Evolutionary conservation across 2,888 invertebrate genomes (phyloP).

Genomic region (Ernsta delagoae): DNA sequence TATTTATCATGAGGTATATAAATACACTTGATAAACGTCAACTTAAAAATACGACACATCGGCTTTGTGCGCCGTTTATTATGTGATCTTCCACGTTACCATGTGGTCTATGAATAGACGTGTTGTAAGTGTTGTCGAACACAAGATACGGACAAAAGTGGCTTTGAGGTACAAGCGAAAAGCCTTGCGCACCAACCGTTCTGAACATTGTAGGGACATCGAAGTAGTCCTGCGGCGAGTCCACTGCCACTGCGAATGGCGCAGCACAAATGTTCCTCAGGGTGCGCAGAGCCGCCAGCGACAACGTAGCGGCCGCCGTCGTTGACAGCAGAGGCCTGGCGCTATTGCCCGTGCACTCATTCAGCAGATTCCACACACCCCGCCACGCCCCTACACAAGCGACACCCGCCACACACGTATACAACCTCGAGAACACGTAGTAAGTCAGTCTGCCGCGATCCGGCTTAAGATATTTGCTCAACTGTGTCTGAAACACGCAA

Average conservation of each 20-base stretch:
- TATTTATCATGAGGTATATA: too few relatives aligned
- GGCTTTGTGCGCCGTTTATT: too few relatives aligned
- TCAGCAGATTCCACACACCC: constrained; percentile 92
- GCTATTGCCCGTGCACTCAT: constrained; percentile 87
- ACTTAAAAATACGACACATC: too few relatives aligned
- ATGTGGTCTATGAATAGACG: too few relatives aligned
- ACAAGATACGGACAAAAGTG: too few relatives aligned
- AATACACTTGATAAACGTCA: too few relatives aligned
- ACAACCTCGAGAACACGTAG: constrained; percentile 89
- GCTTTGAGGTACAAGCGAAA: too few relatives aligned
- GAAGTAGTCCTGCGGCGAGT: constrained; percentile 91
- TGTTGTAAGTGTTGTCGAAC: too few relatives aligned
- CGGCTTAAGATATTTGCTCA: constrained; percentile 85
- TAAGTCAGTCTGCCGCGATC: constrained; percentile 88
- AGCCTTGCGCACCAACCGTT: constrained; percentile 86
- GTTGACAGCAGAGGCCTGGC: constrained; percentile 86
- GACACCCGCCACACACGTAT: constrained; percentile 90
- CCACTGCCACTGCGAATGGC: constrained; percentile 91
- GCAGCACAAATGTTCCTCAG: constrained; percentile 93
- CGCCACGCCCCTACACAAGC: constrained; percentile 95
- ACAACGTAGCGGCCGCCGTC: constrained; percentile 87
- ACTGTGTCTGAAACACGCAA: constrained; percentile 87
- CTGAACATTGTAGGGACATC: constrained; percentile 94
- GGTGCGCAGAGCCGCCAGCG: constrained; percentile 88
- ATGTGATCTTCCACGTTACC: too few relatives aligned